phyloP scores from a whole-genome alignment of 2,888 invertebrate genomes.

The Sarcophaga carnaria region DNA sequence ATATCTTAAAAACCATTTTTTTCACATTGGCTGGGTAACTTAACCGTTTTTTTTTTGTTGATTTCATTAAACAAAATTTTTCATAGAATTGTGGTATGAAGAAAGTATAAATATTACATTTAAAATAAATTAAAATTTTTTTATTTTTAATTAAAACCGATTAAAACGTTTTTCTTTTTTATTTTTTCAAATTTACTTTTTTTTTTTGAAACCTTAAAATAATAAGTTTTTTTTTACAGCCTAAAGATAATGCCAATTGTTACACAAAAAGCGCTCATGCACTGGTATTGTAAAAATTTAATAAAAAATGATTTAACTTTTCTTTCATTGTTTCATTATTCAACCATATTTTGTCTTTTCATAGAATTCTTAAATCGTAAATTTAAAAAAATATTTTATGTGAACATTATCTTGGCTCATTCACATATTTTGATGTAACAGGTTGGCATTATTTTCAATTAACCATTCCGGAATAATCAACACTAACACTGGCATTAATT shows the following conservation, averaged over 20 bases:
- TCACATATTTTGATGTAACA: slow-evolving; percentile 74
- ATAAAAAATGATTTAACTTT: background rate
- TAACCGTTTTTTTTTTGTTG: slow-evolving; percentile 16
- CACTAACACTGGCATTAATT: no score
- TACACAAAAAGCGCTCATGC: slow-evolving; percentile 74
- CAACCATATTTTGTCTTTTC: background rate
- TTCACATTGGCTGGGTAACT: slow-evolving; percentile 53
- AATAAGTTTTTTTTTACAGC: slow-evolving; percentile 53
- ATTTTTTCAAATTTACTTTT: background rate
- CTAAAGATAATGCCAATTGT: slow-evolving; percentile 79
- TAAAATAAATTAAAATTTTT: slow-evolving; percentile 32
- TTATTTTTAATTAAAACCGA: slow-evolving; percentile 43
- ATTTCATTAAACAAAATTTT: background rate
- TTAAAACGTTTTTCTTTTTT: background rate
- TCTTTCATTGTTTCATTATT: background rate
- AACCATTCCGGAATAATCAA: no score
- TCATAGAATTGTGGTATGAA: no score
- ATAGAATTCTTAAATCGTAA: background rate
- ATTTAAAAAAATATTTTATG: background rate
- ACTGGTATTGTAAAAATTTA: slow-evolving; percentile 24
- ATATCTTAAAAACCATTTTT: background rate
- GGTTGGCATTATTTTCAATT: slow-evolving; percentile 69
- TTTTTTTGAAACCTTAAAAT: background rate
- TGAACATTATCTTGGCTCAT: no score
- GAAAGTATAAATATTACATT: slow-evolving; percentile 1